phyloP scores from a whole-genome alignment of 2,888 invertebrate genomes.

The Branchipolynoe longqiensis region DNA sequence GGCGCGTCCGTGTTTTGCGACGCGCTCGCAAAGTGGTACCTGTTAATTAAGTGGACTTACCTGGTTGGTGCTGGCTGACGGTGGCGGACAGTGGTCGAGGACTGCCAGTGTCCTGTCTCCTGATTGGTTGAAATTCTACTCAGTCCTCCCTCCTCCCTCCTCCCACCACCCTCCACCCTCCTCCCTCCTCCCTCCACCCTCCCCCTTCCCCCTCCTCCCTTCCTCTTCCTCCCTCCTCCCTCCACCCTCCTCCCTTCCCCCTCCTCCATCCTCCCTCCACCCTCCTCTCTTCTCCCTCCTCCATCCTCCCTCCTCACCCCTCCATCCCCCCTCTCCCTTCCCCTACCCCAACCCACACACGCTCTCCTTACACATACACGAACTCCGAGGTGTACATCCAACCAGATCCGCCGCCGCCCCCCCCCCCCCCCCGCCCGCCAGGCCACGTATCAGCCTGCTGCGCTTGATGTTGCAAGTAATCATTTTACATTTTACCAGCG shows the following conservation, averaged over 20 bases:
- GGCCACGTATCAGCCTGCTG: too few species aligned
- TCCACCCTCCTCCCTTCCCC: constrained; percentile 2
- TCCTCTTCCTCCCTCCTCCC: neutral
- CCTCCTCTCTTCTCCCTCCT: neutral
- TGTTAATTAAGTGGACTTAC: constrained; percentile 43
- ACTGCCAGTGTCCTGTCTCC: neutral
- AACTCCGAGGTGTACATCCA: too few species aligned
- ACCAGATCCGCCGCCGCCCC: too few species aligned
- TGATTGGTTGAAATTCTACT: constrained; percentile 29
- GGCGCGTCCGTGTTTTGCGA: constrained; percentile 5
- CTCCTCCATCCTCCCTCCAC: too few species aligned
- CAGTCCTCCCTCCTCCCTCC: neutral
- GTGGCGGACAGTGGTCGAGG: neutral
- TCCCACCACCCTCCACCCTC: neutral
- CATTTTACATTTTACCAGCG: too few species aligned
- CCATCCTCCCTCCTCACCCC: neutral
- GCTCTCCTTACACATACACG: too few species aligned
- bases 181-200: neutral
- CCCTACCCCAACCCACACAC: constrained; percentile 5
- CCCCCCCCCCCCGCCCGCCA: too few species aligned
- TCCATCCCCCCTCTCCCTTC: neutral
- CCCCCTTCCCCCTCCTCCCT: constrained; percentile 2
- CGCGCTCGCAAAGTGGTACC: constrained; percentile 14
- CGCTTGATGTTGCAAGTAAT: too few species aligned
- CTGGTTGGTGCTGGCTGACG: neutral